A percentile compares a stretch with the other conserved stretches of the same genome.
Evolutionary conservation across 2,113 vertebrate genomes (phyloP).

Genomic region (Pelodiscus sinensis): DNA sequence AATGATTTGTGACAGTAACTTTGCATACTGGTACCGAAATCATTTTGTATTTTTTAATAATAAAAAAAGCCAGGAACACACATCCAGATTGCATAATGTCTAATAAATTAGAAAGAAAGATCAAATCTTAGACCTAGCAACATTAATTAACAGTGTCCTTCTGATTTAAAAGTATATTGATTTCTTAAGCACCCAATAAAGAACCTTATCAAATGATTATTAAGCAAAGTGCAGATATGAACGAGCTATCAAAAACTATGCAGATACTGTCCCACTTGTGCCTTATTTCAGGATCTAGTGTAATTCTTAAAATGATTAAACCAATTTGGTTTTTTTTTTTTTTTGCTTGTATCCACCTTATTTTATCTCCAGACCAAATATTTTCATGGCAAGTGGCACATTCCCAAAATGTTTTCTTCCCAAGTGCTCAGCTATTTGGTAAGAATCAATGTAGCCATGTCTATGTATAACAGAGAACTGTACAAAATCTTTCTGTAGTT

Average conservation of each 20-base stretch:
- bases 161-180: not conserved
- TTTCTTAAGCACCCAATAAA: conserved; percentile 21
- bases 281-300: not conserved
- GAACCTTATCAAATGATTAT: not conserved
- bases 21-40: not conserved
- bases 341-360: conserved; percentile 20
- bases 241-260: conserved; percentile 37
- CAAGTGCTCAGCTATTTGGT: conserved; percentile 27
- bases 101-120: not conserved
- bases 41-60: not conserved
- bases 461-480: conserved; percentile 24
- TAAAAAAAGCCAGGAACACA: not conserved
- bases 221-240: not conserved
- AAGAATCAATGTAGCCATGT: conserved; percentile 17
- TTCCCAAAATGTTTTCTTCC: not conserved
- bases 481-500: not conserved
- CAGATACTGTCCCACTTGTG: not conserved
- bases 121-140: not conserved
- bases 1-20: not conserved
- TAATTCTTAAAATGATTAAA: conserved; percentile 37
- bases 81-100: not conserved
- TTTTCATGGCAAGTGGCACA: conserved; percentile 15
- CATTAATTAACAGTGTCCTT: not conserved
- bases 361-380: conserved; percentile 54
- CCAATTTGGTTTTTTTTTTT: conserved; percentile 49